Conservation (phyloP, 2,113 vertebrate species). For the Takifugu bimaculatus region DNA sequence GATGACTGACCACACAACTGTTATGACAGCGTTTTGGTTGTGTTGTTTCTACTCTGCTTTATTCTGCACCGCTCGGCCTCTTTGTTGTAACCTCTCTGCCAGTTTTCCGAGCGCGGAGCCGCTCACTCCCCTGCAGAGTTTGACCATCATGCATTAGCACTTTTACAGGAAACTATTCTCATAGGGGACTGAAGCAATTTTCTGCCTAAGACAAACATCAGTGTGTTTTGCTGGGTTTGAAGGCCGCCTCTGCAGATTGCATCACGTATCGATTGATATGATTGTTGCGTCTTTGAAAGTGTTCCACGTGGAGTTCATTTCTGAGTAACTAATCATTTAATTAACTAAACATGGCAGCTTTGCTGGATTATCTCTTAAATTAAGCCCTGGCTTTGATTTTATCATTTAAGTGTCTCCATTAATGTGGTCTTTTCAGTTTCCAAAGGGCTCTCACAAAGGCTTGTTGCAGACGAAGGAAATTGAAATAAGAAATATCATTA, state of each 20-base stretch:
- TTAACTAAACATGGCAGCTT: too few relatives aligned
- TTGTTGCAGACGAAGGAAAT: conserved; percentile 32
- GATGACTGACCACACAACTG: conserved; percentile 60
- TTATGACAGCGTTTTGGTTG: conserved; percentile 54
- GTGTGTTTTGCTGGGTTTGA: conserved; percentile 1
- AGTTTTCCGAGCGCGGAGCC: conserved; percentile 42
- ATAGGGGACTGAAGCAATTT: conserved; percentile 31
- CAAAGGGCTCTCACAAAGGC: conserved; percentile 15
- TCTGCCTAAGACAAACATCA: conserved; percentile 17
- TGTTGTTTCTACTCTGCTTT: conserved; percentile 47
- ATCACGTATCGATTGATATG: background rate
- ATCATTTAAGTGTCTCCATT: background rate
- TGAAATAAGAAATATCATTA: conserved; percentile 36
- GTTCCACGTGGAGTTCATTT: background rate
- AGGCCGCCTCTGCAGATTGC: background rate
- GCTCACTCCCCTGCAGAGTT: conserved; percentile 32
- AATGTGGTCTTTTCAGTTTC: background rate
- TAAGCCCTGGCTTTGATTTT: background rate
- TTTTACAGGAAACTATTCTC: conserved; percentile 60
- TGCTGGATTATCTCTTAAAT: conserved; percentile 29
- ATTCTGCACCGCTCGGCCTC: conserved; percentile 27
- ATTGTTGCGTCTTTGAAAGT: background rate
- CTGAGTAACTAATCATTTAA: too few relatives aligned
- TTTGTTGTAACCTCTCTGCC: conserved; percentile 42
- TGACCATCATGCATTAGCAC: conserved; percentile 55